Evolutionary conservation across 2,888 invertebrate genomes (phyloP).

Genomic region (Kuschelorhynchus macadamiae): DNA sequence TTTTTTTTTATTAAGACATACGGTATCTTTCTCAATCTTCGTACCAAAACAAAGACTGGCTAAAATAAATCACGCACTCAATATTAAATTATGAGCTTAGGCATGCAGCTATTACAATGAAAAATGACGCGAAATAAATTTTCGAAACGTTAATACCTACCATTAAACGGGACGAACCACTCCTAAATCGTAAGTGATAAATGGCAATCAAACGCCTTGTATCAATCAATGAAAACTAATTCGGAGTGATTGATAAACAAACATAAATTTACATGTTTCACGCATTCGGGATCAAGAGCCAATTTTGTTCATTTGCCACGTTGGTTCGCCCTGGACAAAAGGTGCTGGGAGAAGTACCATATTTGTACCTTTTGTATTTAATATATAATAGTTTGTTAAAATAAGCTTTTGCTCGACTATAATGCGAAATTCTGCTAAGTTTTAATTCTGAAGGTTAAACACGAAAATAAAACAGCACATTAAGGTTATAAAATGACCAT

Average conservation of each 20-base stretch:
- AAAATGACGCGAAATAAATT: conserved; percentile 28
- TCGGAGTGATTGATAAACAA: conserved; percentile 49
- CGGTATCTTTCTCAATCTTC: no score
- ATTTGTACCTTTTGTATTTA: no score
- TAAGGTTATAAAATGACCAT: no score
- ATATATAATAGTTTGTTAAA: no score
- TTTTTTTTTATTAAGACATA: no score
- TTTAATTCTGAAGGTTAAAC: no score
- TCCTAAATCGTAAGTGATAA: conserved; percentile 45
- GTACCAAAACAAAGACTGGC: no score
- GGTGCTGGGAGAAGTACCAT: neutral
- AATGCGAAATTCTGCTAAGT: no score
- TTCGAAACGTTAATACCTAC: conserved; percentile 16
- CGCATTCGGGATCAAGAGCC: conserved; percentile 39
- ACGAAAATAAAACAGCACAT: no score
- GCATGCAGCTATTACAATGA: conserved; percentile 10
- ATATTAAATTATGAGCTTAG: conserved; percentile 7
- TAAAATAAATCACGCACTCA: conserved; percentile 3
- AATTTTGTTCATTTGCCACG: conserved; percentile 33
- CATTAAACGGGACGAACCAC: conserved; percentile 17
- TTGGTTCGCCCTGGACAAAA: conserved; percentile 8
- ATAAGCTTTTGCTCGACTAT: no score
- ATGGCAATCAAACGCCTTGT: conserved; percentile 45
- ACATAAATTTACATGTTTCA: conserved; percentile 48
- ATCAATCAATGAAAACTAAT: conserved; percentile 49